Evolutionary conservation across 2,888 invertebrate genomes (phyloP), one percentile per base, ranked within the genome.

Genomic region (Trissolcus japonicus): DNA sequence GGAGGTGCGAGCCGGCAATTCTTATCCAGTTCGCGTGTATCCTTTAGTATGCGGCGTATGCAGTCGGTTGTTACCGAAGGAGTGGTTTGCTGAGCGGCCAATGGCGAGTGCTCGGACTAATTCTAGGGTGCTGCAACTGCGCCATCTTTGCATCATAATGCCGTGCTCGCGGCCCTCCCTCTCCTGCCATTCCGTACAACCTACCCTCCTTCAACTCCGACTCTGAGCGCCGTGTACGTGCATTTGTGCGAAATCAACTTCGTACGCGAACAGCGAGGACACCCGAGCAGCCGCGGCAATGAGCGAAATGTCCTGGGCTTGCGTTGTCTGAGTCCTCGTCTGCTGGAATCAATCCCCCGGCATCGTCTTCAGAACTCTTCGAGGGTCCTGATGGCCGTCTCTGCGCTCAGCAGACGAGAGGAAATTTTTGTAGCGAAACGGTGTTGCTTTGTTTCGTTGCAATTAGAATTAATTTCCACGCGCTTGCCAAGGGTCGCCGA

Each of bases 141-240:
- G 88, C 89, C 88, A 88, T 89, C 88, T 89, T 89, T 89, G 89
- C 89, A 88, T 89, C 86, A 88, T 89, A 89, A 89, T 88, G 85
- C 84, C 83, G 83, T 82, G 84, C 82, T 83, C 82, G 82, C 79
- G 82, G 80, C 83, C 86, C 86, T 75, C 73, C 80, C 75, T 79
- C 35, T 35, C 79, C 78, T 68, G 76, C 78, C 77, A 76, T 76
- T 78, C 75, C 69, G 76, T 74, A 72, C 80, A 68, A 75, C 80
- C 79, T 80, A 78, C 81, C 79, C 79, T 80, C 79, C 71, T 68
- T 67, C 79, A 60, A 53, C 63, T 80, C 55, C 76, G 53, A 67
- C 50, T 35, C 48, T 57, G 35, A 61, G 60, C 71, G 11, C 40
- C 78, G 79, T 72, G 78, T 81, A 78, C 76, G 59, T 66, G 48